Evolutionary conservation across 35 echinoderm and acorn worm species (phyloP), one percentile per base, ranked within the genome.

Genomic region (Apostichopus parvimensis): DNA sequence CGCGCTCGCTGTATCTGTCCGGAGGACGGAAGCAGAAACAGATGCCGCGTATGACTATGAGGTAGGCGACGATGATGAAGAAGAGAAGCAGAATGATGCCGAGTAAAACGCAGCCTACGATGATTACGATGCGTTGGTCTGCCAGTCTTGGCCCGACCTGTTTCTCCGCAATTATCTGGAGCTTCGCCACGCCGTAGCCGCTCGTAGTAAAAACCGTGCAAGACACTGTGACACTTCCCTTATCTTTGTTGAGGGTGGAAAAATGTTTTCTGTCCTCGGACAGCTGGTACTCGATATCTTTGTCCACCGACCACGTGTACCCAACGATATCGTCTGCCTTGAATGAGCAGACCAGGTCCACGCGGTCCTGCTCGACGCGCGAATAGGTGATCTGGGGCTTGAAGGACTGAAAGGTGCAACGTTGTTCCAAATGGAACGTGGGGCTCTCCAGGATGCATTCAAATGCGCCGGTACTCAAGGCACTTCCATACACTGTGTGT

Each of bases 21-120:
- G 72, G 89, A 8, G 89, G 89, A 53, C 54, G 89, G 20, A 91
- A 91, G 20, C 89, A 91, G 59, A 91, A 90, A 54, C 88, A 90
- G 14, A 90, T 91, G 6, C 89, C 89, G 17, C 89, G 52, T 73
- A 78, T 91, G 26, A 61, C 20, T 18, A 91, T 91, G 52, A 91
- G 89, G 68, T 91, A 91, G 15, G 77, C 71, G 1, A 91, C 9
- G 56, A 91, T 91, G 77, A 91, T 10, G 1, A 91, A 11, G 8
- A 91, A n/a, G n/a, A 91, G 89, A 15, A 77, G 7, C 3, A 56
- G 6, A 23, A 91, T 91, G 18, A 91, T 68, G 55, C 54, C 89
- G 9, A 18, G 73, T 23, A 77, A 57, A 7, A 59, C 15, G 14
- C 53, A 61, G 4, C 52, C 71, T 7, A 91, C 14, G 21, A 91